These are phyloP conservation scores for Kryptolebias ocellatus DNA, from an alignment of 2,797 vertebrate species.

Conservation along the genomic window DNA sequence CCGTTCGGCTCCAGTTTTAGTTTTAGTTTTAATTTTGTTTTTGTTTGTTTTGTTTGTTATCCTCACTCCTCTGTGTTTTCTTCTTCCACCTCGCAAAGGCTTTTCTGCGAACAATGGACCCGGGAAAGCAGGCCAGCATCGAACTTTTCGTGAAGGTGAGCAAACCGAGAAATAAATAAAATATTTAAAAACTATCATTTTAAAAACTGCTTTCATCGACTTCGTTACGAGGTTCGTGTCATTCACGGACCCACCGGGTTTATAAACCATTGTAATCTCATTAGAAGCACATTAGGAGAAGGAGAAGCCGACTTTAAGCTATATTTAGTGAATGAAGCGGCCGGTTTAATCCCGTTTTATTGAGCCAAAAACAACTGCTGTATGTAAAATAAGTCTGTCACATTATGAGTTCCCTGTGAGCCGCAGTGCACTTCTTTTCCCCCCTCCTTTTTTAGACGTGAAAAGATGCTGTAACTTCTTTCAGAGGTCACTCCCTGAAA, in stretches of 20 bases:
- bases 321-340: conserved; percentile 61
- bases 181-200: too few relatives aligned
- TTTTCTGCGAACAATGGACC: conserved; percentile 73
- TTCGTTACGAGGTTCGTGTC: conserved; percentile 4
- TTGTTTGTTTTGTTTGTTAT: too few relatives aligned
- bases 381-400: conserved; percentile 27
- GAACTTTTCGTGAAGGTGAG: conserved; percentile 87
- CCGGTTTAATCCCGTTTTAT: conserved; percentile 52
- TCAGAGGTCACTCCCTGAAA: conserved; percentile 1
- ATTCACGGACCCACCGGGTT: conserved; percentile 41
- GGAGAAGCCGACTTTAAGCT: conserved; percentile 46
- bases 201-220: too few relatives aligned
- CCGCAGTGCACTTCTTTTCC: conserved; percentile 29
- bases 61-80: not conserved
- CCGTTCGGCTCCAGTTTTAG: too few relatives aligned
- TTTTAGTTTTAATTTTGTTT: not conserved
- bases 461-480: conserved; percentile 66
- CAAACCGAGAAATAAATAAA: not conserved
- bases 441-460: conserved; percentile 20
- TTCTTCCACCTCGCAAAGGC: not conserved
- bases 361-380: conserved; percentile 19
- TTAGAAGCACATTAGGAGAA: conserved; percentile 61
- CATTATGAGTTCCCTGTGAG: conserved; percentile 63
- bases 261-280: conserved; percentile 61
- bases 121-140: conserved; percentile 69